Evolutionary conservation across 37 sponge, comb jelly and placozoan species (phyloP).

Genomic region (Halisarca cf. caerulea): DNA sequence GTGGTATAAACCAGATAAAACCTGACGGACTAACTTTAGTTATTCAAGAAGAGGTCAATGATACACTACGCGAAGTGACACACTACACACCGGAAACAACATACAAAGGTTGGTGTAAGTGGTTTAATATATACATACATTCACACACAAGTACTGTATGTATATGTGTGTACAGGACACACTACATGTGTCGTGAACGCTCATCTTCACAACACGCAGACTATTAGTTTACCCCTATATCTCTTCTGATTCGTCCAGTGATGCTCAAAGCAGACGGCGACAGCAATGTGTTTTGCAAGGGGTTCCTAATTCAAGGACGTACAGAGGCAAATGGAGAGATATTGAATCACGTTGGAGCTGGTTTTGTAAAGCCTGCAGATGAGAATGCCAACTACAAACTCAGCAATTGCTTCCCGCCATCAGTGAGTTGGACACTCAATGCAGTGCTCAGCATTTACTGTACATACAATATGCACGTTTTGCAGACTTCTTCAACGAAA

Average conservation of each 20-base stretch:
- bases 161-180: no score
- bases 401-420: conserved; percentile 7
- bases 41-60: neutral
- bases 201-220: no score
- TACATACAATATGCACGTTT: no score
- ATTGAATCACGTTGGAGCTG: neutral
- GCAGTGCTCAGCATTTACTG: no score
- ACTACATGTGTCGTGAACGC: no score
- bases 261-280: neutral
- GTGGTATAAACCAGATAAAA: neutral
- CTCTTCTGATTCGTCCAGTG: neutral
- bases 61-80: neutral
- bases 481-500: no score
- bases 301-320: neutral
- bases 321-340: neutral
- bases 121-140: neutral
- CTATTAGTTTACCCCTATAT: no score
- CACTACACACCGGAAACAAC: neutral
- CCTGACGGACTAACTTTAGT: neutral
- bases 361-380: neutral
- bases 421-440: no score
- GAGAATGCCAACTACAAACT: neutral
- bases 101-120: conserved; percentile 25
- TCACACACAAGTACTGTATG: neutral
- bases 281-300: neutral